A percentile compares a stretch with the other conserved stretches of the same genome.
phyloP scores from a whole-genome alignment of 2,888 invertebrate species.

The Himalopsyche anomala region DNA sequence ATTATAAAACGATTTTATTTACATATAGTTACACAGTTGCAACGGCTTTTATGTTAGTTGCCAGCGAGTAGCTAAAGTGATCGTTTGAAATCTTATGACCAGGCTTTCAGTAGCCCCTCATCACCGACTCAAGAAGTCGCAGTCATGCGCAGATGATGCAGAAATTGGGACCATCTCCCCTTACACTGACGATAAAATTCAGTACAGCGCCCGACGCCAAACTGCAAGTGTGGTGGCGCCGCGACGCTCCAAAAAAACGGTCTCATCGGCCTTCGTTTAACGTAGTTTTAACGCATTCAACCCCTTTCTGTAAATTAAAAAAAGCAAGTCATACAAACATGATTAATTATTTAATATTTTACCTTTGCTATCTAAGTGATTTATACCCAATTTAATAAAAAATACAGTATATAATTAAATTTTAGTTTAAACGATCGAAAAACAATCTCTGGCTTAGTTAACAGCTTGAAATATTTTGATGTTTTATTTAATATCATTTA shows the following conservation, averaged over 20 bases:
- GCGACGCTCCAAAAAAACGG: background rate
- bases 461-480: too few relatives aligned
- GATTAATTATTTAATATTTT: too few relatives aligned
- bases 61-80: constrained; percentile 9
- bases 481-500: too few relatives aligned
- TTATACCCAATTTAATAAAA: too few relatives aligned
- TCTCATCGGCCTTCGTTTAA: constrained; percentile 13
- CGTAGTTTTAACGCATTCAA: constrained; percentile 14
- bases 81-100: constrained; percentile 41
- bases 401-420: too few relatives aligned
- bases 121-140: constrained; percentile 38
- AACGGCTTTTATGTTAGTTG: background rate
- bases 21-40: background rate
- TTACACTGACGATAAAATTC: constrained; percentile 20
- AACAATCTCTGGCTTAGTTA: too few relatives aligned
- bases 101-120: constrained; percentile 36
- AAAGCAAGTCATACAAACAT: background rate
- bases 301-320: constrained; percentile 27
- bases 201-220: constrained; percentile 36
- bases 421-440: too few relatives aligned
- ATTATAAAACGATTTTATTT: background rate
- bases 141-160: constrained; percentile 28
- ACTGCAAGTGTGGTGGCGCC: constrained; percentile 1
- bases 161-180: constrained; percentile 21
- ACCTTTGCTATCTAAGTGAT: too few relatives aligned